Evolutionary conservation across 2,888 invertebrate species (phyloP), one percentile per base, ranked within the genome.

Genomic region (Nebria salina): DNA sequence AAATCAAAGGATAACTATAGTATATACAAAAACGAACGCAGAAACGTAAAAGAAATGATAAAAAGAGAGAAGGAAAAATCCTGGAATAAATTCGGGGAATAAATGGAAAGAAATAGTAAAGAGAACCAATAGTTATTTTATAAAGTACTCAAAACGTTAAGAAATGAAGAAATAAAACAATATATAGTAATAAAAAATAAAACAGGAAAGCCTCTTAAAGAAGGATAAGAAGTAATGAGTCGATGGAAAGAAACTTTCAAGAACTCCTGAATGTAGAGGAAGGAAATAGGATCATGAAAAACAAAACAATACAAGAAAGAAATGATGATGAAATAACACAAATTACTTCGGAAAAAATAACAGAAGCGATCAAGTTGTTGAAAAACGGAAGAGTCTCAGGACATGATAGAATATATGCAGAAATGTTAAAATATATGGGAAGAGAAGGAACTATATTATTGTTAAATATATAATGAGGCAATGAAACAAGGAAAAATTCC

Each of bases 61-160:
- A 76, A 68, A 68, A 13, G 15, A 68, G 66, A n/a, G 34, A 76
- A 77, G 42, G 9, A 41, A n/a, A 6, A n/a, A 20, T n/a, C 43
- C n/a, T 77, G 72, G 77, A 42, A 70, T 70, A 20, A 77, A 42
- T 77, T 72, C 41, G 76, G 70, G 8, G 41, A 76, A 66, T n/a
- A 20, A 6, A 15, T 76, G 34, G 20, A 76, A 8, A 20, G 6
- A 68, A 76, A 68, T 34, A 66, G 20, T 26, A 25, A 43, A 3
- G 77, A 70, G 54, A 77, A 68, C 42, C 68, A 77, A 42, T 68
- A 77, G 20, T 13, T 77, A 68, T 72, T 77, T 20, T 77, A 77
- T 25, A 25, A 43, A 9, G 34, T 20, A 43, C 43, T 77, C 9
- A 77, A 41, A 20, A 68, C n/a, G 34, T n/a, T n/a, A 66, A 77